Base-by-base conservation (phyloP, 1,140 invertebrate genomes). In the Potamilus streckersoni region DNA sequence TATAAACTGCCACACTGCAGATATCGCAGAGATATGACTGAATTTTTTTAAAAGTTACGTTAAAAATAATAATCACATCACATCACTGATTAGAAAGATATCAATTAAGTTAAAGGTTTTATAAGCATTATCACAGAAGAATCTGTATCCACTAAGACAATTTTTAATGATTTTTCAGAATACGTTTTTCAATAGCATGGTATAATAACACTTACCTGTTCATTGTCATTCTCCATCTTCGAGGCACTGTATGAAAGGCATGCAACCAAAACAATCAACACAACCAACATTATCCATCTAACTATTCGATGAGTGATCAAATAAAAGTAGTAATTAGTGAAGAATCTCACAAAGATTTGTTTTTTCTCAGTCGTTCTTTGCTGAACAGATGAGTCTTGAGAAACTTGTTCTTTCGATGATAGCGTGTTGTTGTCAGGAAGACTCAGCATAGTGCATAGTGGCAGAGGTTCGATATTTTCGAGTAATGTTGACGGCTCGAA, bases 181-280 rank as follows among this genome's bases (percentile, higher is more conserved):
- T 23, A 63, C 15, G 38, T 31, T 31, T 31, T 31, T 31, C 27
- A 31, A 31, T 4, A 66, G 16, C 67, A 17, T 20, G 20, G 20
- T 16, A 58, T 55, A 2, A 20, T 58, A 57, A 59, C n/a, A 77
- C 49, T 67, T 76, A 86, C 85, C 75, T 80, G 70, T 74, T 85
- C 80, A 64, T 83, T 80, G 38, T 86, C 79, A 20, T 76, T 71
- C 65, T 82, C 59, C 57, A 86, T 38, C 27, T 23, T 72, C 11
- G 82, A 74, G 6, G 82, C 80, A 16, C 74, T 78, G 20, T 77
- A 73, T 1, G 63, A 57, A 8, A 85, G 81, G 20, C 69, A 74
- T 6, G 64, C 64, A 20, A 84, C 58, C 20, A 76, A 58, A 5
- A 17, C 69, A 12, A 74, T n/a, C 59, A 80, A 77, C 11, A 78